Conservation (phyloP, 2,888 invertebrate genomes). For the Ischnura elegans region DNA sequence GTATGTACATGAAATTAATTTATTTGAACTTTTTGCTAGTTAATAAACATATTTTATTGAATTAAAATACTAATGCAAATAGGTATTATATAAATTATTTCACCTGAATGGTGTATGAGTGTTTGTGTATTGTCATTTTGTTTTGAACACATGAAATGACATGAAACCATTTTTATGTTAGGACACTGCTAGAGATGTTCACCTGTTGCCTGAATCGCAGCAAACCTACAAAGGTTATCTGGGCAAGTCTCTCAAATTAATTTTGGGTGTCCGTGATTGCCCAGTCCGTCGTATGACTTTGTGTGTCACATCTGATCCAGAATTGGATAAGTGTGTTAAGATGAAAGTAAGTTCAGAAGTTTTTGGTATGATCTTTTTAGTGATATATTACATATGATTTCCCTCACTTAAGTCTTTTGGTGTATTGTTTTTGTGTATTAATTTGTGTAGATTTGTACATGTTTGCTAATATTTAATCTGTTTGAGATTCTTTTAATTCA, state of each 20-base stretch:
- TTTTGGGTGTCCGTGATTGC: conserved; percentile 89
- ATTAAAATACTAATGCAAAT: no score
- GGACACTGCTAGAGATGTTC: conserved; percentile 87
- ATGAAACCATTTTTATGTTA: conserved; percentile 75
- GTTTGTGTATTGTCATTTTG: no score
- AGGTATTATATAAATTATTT: no score
- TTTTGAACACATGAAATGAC: background rate
- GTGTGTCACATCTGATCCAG: conserved; percentile 94
- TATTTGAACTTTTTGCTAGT: no score
- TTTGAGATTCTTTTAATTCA: background rate
- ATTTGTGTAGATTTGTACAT: no score
- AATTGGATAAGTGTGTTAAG: conserved; percentile 93
- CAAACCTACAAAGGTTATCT: conserved; percentile 89
- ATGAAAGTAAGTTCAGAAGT: conserved; percentile 85
- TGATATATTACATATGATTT: background rate
- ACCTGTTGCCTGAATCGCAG: conserved; percentile 84
- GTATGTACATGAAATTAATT: no score
- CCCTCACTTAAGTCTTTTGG: background rate
- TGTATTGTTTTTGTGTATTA: background rate
- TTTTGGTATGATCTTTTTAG: conserved; percentile 51
- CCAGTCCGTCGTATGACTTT: conserved; percentile 91
- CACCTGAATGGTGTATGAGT: no score
- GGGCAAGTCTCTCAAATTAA: conserved; percentile 84
- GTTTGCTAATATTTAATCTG: background rate
- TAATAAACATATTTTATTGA: no score